Percentiles rank a stretch among this genome's conserved stretches.
Evolutionary conservation across 2,113 vertebrate genomes (phyloP).

Genomic region (Brienomyrus brachyistius): DNA sequence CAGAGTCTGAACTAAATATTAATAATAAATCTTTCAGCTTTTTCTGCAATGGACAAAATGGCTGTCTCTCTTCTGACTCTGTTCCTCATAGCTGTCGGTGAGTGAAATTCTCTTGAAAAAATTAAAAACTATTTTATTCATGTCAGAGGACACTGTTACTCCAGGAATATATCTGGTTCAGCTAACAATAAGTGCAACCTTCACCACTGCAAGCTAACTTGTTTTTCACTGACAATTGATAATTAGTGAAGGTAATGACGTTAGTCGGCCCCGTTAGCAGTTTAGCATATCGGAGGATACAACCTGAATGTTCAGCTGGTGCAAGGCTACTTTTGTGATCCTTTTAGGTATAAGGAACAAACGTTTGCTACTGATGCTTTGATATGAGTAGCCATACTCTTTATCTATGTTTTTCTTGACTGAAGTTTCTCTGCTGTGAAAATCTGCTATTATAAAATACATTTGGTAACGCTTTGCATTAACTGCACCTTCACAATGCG

Average conservation of each 20-base stretch:
- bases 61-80: constrained; percentile 27
- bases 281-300: not conserved
- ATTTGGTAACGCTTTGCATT: no score
- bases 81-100: constrained; percentile 29
- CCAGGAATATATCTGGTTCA: not conserved
- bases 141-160: not conserved
- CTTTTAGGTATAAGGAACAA: not conserved
- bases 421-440: not conserved
- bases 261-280: not conserved
- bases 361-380: not conserved
- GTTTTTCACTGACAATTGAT: not conserved
- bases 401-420: not conserved
- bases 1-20: not conserved
- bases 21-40: not conserved
- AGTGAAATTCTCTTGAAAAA: constrained; percentile 25
- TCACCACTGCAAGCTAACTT: not conserved
- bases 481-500: no score
- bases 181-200: not conserved
- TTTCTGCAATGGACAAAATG: constrained; percentile 35
- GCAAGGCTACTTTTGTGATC: not conserved
- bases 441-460: not conserved
- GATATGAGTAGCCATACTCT: not conserved
- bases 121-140: not conserved
- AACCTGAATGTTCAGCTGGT: not conserved
- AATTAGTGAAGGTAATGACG: not conserved